These are phyloP conservation scores for Colostygia pectinataria DNA, from an alignment of 2,888 invertebrate species.

Conservation along the genomic window DNA sequence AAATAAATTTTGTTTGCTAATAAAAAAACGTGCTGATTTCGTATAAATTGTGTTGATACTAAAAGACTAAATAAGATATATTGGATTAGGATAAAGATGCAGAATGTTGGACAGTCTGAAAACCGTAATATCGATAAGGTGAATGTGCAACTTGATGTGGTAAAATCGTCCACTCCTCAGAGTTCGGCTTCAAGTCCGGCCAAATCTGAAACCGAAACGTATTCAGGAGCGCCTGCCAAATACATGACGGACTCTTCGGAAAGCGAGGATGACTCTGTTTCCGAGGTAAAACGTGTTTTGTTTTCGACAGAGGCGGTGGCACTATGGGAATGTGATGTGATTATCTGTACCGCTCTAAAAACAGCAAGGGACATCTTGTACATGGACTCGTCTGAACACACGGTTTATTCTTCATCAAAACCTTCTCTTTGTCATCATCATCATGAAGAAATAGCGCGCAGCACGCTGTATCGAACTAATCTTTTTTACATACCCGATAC, in stretches of 20 bases:
- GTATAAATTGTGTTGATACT: constrained; percentile 80
- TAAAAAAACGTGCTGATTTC: constrained; percentile 82
- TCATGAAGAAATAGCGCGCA: constrained; percentile 54
- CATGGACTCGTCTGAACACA: constrained; percentile 70
- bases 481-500: constrained; percentile 67
- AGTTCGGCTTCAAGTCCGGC: constrained; percentile 92
- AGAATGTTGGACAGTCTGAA: constrained; percentile 95
- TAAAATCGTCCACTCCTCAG: constrained; percentile 91
- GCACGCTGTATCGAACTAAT: constrained; percentile 64
- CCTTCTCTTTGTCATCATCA: constrained; percentile 51
- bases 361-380: constrained; percentile 87
- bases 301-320: constrained; percentile 81
- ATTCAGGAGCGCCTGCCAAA: constrained; percentile 92
- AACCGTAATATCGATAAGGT: constrained; percentile 92
- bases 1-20: constrained; percentile 83
- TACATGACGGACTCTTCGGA: constrained; percentile 97
- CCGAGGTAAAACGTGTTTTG: constrained; percentile 91
- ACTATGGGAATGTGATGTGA: constrained; percentile 81
- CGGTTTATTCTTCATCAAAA: constrained; percentile 61
- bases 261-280: constrained; percentile 98
- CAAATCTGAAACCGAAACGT: constrained; percentile 94
- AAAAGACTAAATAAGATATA: constrained; percentile 80
- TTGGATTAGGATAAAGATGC: constrained; percentile 91
- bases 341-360: constrained; percentile 84
- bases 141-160: constrained; percentile 87